These are phyloP conservation scores for Aythya baeri DNA, from an alignment of 2,113 vertebrate genomes.

Conservation along the genomic window DNA sequence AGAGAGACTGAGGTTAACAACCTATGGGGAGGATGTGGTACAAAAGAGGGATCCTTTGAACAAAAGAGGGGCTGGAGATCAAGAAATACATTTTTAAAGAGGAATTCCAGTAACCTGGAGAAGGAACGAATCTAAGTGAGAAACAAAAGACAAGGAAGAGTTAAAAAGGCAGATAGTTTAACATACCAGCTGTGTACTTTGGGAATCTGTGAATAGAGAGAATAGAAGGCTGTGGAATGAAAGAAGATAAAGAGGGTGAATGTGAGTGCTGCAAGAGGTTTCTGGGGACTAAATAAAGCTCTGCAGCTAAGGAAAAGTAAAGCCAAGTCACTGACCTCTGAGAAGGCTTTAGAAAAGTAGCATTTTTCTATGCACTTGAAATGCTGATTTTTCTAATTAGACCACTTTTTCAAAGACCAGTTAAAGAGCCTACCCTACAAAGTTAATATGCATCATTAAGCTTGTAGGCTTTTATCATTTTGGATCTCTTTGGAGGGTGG, in stretches of 20 bases:
- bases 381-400: neutral
- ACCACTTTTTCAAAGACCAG: neutral
- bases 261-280: neutral
- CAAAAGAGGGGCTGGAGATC: neutral
- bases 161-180: neutral
- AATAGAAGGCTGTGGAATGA: neutral
- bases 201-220: neutral
- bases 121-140: neutral
- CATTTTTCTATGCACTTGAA: neutral
- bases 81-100: neutral
- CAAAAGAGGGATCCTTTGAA: neutral
- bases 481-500: neutral
- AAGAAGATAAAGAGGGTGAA: neutral
- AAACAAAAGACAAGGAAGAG: neutral
- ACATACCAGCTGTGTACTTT: neutral
- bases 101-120: neutral
- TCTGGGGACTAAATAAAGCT: neutral
- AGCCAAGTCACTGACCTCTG: neutral
- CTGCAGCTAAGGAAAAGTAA: neutral
- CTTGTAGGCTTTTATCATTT: neutral
- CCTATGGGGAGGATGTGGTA: neutral
- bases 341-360: neutral
- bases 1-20: neutral
- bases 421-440: neutral
- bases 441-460: neutral